Percentiles rank a stretch among this genome's conserved stretches.
Conservation (phyloP, 2,888 invertebrate genomes). For the Folsomia candida region DNA sequence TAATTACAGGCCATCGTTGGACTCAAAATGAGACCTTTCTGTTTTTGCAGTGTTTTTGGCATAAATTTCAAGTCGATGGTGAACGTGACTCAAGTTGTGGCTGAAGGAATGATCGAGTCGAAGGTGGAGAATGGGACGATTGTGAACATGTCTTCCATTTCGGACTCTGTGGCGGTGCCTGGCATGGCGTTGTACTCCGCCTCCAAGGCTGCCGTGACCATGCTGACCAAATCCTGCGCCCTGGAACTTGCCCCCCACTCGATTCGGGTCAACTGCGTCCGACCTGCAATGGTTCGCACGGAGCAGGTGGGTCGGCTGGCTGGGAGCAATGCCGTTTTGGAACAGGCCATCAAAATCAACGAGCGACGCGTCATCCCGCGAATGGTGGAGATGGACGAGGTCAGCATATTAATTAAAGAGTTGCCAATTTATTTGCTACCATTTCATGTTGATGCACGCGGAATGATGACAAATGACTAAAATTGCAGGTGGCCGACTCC, state of each 20-base stretch:
- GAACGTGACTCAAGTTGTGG: slow-evolving; percentile 26
- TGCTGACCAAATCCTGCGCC: slow-evolving; percentile 30
- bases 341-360: slow-evolving; percentile 25
- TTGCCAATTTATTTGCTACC: too few species aligned
- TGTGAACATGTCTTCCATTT: slow-evolving; percentile 29
- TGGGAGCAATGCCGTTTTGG: slow-evolving; percentile 21
- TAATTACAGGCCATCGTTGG: not conserved
- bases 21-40: not conserved
- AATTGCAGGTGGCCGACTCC: slow-evolving; percentile 24
- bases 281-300: slow-evolving; percentile 29
- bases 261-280: slow-evolving; percentile 30
- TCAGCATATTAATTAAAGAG: not conserved
- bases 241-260: slow-evolving; percentile 24
- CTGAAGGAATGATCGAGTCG: slow-evolving; percentile 24
- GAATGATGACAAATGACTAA: too few species aligned
- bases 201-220: slow-evolving; percentile 29
- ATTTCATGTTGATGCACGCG: too few species aligned
- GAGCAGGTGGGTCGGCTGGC: slow-evolving; percentile 22
- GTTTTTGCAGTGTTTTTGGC: slow-evolving; percentile 21
- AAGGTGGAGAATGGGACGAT: slow-evolving; percentile 26
- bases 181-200: slow-evolving; percentile 23
- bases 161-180: slow-evolving; percentile 23
- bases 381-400: slow-evolving; percentile 24
- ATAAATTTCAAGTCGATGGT: slow-evolving; percentile 31
- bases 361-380: slow-evolving; percentile 23